Evolutionary conservation across 2,888 invertebrate species (phyloP).

Genomic region (Dilophus febrilis): DNA sequence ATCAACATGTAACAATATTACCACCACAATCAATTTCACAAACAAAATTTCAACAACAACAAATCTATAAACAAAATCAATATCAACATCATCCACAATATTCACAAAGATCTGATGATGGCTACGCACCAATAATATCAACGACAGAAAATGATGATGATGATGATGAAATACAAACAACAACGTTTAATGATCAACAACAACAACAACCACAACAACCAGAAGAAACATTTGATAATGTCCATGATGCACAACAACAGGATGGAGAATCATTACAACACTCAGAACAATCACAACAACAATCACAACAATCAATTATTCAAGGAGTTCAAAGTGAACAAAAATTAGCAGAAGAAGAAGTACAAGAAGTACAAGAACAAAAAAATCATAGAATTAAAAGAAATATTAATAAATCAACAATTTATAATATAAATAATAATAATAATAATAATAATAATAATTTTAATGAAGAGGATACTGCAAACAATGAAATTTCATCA

Average conservation of each 20-base stretch:
- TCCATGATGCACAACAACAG: no score
- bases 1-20: not conserved
- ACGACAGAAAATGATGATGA: not conserved
- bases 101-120: slow-evolving; percentile 25
- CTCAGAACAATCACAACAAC: no score
- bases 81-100: slow-evolving; percentile 20
- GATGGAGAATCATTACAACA: no score
- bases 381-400: slow-evolving; percentile 9
- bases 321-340: not conserved
- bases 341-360: not conserved
- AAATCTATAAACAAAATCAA: not conserved
- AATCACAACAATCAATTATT: no score
- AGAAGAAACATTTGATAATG: not conserved
- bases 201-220: not conserved
- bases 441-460: no score
- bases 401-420: slow-evolving; percentile 9
- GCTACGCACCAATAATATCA: not conserved
- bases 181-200: not conserved
- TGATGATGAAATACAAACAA: not conserved
- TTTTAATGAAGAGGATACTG: slow-evolving; percentile 13
- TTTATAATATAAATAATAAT: no score
- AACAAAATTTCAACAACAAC: not conserved
- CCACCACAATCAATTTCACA: not conserved
- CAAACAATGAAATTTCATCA: slow-evolving; percentile 32
- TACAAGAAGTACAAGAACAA: no score